Percentiles rank a stretch among this genome's conserved stretches.
Evolutionary conservation across 2,888 invertebrate species (phyloP).

Genomic region (Lycocerus yunnanus): DNA sequence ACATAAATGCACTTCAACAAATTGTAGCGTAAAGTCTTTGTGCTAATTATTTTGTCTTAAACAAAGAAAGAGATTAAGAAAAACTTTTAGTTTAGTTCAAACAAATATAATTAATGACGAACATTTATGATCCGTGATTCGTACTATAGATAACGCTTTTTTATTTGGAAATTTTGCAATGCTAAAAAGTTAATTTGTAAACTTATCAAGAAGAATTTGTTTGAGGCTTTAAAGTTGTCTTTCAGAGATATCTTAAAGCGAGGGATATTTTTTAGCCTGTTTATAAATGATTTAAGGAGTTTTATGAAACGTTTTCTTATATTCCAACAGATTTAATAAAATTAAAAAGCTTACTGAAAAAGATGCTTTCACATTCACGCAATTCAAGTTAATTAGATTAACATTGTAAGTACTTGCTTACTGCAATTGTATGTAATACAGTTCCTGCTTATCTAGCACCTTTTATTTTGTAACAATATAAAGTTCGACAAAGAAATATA

Average conservation of each 20-base stretch:
- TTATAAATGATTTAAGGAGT: neutral
- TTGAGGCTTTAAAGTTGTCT: neutral
- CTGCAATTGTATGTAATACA: neutral
- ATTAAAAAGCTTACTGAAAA: neutral
- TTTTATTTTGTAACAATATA: neutral
- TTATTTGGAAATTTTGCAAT: neutral
- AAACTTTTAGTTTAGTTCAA: neutral
- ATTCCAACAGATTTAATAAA: neutral
- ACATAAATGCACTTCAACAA: neutral
- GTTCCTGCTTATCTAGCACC: neutral
- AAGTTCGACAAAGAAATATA: neutral
- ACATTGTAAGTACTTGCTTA: neutral
- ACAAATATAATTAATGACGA: neutral
- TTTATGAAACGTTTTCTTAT: neutral
- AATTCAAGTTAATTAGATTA: neutral
- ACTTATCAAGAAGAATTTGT: neutral
- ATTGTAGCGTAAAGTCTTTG: neutral
- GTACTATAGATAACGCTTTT: neutral
- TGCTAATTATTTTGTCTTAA: neutral
- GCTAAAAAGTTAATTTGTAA: neutral
- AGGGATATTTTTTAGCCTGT: neutral
- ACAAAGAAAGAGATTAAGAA: neutral
- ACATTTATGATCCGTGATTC: neutral
- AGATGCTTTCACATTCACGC: neutral
- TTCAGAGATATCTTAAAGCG: neutral